These are phyloP conservation scores for Stichopus horrens DNA, from an alignment of 53 echinoderm and acorn worm genomes.

Conservation along the genomic window DNA sequence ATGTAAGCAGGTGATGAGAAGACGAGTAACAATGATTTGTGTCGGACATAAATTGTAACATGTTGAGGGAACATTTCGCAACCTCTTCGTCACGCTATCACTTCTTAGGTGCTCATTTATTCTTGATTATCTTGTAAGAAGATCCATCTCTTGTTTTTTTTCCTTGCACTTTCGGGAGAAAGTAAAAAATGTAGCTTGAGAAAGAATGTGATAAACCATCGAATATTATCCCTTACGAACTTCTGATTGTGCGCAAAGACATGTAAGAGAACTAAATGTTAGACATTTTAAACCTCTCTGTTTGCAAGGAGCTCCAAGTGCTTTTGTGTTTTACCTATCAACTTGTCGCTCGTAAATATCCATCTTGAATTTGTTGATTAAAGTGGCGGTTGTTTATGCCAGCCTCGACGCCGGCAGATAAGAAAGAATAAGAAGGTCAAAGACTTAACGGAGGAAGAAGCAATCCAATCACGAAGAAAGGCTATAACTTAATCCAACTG, in stretches of 20 bases:
- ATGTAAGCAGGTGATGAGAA: not conserved
- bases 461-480: constrained; percentile 4
- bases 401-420: not conserved
- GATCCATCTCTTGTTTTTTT: no score
- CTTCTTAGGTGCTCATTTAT: no score
- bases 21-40: no score
- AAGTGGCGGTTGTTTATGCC: constrained; percentile 13
- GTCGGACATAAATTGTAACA: no score
- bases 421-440: not conserved
- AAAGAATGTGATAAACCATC: no score
- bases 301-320: not conserved
- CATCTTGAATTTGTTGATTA: constrained; percentile 27
- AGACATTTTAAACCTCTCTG: not conserved
- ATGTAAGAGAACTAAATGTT: no score
- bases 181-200: no score
- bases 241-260: no score
- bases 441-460: not conserved
- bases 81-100: not conserved
- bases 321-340: constrained; percentile 10
- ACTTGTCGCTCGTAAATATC: constrained; percentile 5
- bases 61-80: not conserved
- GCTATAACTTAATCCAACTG: constrained; percentile 4
- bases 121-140: no score
- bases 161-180: no score
- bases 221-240: no score